Conservation (phyloP, 37 sponge, comb jelly and placozoan genomes). For the Bolinopsis microptera region DNA sequence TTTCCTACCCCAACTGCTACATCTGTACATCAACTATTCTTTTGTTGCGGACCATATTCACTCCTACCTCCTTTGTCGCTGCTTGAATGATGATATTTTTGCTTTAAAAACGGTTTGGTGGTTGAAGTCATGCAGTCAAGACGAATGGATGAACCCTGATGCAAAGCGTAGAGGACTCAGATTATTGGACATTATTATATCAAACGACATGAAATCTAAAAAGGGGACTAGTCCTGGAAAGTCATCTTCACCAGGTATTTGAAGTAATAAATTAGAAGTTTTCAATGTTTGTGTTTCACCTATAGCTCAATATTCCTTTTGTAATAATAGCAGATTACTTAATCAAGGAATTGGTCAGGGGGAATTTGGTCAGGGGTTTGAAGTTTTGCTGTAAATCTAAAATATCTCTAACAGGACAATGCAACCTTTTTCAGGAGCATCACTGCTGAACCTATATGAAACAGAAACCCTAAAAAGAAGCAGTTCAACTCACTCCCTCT, state of each 20-base stretch:
- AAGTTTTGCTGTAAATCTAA: too few species aligned
- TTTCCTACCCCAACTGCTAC: conserved; percentile 11
- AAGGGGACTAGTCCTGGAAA: too few species aligned
- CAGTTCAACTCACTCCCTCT: not conserved
- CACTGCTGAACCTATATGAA: too few species aligned
- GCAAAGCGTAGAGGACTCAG: not conserved
- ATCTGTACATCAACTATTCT: not conserved
- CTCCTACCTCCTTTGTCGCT: not conserved
- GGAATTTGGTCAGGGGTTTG: too few species aligned
- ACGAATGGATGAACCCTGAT: conserved; percentile 17
- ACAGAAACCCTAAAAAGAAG: not conserved
- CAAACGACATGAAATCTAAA: not conserved
- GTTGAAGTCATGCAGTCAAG: not conserved
- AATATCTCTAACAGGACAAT: too few species aligned
- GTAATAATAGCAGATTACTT: too few species aligned
- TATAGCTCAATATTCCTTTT: too few species aligned
- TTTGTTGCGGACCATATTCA: not conserved
- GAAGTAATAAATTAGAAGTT: too few species aligned
- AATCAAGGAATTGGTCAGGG: too few species aligned
- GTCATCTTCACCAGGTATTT: too few species aligned
- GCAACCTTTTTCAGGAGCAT: too few species aligned
- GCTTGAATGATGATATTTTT: not conserved
- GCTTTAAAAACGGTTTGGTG: not conserved
- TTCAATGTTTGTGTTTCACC: too few species aligned
- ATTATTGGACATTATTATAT: not conserved